Base-by-base conservation (phyloP, 2,113 vertebrate genomes). In the Dicaeum eximium region DNA sequence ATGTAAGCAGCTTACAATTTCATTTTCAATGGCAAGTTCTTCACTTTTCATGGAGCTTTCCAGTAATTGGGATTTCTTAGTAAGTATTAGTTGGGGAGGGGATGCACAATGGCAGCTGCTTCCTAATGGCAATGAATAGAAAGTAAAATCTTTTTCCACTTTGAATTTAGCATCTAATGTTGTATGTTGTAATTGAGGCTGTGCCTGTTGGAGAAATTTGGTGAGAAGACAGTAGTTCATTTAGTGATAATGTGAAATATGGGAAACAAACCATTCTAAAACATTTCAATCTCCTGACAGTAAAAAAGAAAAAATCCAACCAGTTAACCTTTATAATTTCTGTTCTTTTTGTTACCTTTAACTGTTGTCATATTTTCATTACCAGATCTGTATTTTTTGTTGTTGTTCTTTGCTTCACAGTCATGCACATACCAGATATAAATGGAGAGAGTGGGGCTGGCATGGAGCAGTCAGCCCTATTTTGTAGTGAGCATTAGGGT, bases 401-500 rank as follows among this genome's bases (percentile, higher is more conserved):
- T 73, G 28, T 57, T 48, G 10, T 79, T 69, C 14, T 83, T 80
- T 73, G 44, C 31, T 86, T 84, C 80, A 37, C 5, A 14, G 16
- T 47, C 24, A 48, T 44, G 62, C 4, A 64, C 25, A 4, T n/a
- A 54, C 2, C 25, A 66, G 18, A 11, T 82, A 38, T 21, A 45
- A 75, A 25, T 47, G 30, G 40, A 56, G 30, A 40, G 7, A 44
- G 28, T 4, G 25, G 6, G 45, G 5, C 62, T 67, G n/a, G 13
- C 11, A 8, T 35, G 42, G 53, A 27, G 25, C 50, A 69, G 33
- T 69, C 25, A 51, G 30, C 40, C 48, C 19, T 47, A 0, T 74
- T 64, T 45, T 62, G 11, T 75, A 30, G 35, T 0, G 0, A 35
- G 28, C 37, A 12, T 62, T 77, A 18, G 44, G 8, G 2, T 48